A percentile compares a stretch with the other conserved stretches of the same genome.
These are phyloP conservation scores for Morone chrysops DNA, from an alignment of 2,113 vertebrate species.

Conservation along the genomic window DNA sequence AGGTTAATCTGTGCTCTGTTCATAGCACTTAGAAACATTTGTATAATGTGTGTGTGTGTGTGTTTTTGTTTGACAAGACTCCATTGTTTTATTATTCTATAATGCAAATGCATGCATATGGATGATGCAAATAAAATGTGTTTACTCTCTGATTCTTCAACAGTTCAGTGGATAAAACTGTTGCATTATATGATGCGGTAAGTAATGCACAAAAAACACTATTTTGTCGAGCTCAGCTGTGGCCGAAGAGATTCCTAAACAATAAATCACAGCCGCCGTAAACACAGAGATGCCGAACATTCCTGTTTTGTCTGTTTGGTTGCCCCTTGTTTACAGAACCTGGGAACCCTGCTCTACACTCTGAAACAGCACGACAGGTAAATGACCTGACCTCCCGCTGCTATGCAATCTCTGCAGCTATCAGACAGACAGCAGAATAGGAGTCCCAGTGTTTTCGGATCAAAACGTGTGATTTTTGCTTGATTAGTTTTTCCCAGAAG, in stretches of 20 bases:
- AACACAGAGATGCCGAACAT: conserved; percentile 42
- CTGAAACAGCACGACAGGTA: conserved; percentile 90
- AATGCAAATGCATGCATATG: conserved; percentile 13
- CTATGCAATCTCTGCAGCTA: conserved; percentile 46
- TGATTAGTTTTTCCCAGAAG: conserved; percentile 67
- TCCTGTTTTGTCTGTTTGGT: conserved; percentile 19
- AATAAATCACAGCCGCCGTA: neutral
- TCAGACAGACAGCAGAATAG: conserved; percentile 32
- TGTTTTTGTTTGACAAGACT: conserved; percentile 10
- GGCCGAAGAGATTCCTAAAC: neutral
- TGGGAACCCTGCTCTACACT: conserved; percentile 84
- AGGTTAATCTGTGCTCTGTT: conserved; percentile 43
- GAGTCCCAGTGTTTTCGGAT: conserved; percentile 55
- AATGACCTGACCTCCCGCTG: conserved; percentile 38
- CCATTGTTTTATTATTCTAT: neutral
- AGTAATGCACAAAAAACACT: conserved; percentile 71
- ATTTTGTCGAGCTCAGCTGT: neutral
- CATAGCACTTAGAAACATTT: conserved; percentile 3
- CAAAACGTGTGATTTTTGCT: conserved; percentile 65
- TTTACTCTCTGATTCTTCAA: conserved; percentile 59
- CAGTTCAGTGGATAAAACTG: conserved; percentile 92
- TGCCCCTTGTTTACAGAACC: conserved; percentile 80
- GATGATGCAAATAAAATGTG: conserved; percentile 5
- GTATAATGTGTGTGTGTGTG: neutral
- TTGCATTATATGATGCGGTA: conserved; percentile 87